Percentiles rank a stretch among this genome's conserved stretches.
Conservation (phyloP, 2,113 vertebrate species). For the Sapayoa aenigma region DNA sequence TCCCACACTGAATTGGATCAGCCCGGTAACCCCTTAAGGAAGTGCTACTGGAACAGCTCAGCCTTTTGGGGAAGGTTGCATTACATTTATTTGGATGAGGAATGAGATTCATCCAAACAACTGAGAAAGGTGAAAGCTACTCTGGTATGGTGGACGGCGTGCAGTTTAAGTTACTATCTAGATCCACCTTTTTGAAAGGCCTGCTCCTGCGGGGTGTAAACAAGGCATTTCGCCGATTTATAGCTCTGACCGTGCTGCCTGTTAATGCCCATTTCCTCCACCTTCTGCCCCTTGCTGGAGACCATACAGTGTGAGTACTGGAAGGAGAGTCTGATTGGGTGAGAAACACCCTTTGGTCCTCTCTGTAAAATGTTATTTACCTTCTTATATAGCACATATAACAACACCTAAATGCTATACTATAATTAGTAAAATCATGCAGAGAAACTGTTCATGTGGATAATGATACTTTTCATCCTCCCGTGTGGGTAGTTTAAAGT, state of each 20-base stretch:
- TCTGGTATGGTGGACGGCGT: neutral
- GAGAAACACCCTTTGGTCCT: neutral
- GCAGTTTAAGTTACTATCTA: neutral
- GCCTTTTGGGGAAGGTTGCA: neutral
- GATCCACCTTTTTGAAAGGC: neutral
- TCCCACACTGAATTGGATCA: neutral
- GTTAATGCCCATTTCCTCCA: neutral
- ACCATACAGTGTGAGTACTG: neutral
- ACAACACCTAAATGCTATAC: conserved; percentile 48
- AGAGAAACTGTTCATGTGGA: conserved; percentile 54
- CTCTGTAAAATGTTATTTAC: conserved; percentile 47
- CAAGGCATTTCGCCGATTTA: neutral
- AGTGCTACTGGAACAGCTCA: neutral
- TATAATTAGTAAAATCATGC: conserved; percentile 63
- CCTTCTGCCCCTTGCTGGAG: neutral
- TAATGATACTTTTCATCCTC: conserved; percentile 54
- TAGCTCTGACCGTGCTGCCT: neutral
- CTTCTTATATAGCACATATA: neutral
- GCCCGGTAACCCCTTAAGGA: neutral
- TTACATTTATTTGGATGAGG: neutral
- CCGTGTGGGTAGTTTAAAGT: conserved; percentile 51
- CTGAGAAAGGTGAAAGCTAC: neutral
- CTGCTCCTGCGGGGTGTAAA: neutral
- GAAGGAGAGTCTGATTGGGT: neutral
- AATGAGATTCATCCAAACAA: neutral